Conservation (phyloP, 1,140 invertebrate genomes). For the Leptinotarsa lineolata region DNA sequence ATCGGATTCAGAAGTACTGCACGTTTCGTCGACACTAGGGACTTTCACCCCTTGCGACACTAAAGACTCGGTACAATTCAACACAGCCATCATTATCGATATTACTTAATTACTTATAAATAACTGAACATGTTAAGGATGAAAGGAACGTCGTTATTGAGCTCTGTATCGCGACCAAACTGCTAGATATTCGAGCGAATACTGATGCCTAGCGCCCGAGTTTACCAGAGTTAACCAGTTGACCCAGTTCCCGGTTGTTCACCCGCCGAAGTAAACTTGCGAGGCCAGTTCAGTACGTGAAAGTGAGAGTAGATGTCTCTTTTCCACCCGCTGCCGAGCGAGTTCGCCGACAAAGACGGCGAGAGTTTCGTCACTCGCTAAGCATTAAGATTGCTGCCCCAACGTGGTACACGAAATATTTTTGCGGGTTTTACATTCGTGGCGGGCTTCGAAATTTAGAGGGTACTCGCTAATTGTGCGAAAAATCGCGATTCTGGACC, state of each 20-base stretch:
- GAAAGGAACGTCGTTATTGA: too few species aligned
- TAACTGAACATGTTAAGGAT: background rate
- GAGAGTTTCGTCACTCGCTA: conserved; percentile 43
- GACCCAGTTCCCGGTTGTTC: conserved; percentile 70
- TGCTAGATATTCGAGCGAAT: conserved; percentile 37
- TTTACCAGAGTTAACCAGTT: conserved; percentile 62
- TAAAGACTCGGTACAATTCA: conserved; percentile 50
- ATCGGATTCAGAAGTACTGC: conserved; percentile 62
- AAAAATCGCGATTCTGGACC: background rate
- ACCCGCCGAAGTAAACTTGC: conserved; percentile 58
- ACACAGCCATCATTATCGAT: conserved; percentile 53
- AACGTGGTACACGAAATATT: conserved; percentile 9
- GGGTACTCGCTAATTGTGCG: background rate
- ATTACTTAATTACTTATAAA: conserved; percentile 16
- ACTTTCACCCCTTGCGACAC: conserved; percentile 29
- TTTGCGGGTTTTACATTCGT: background rate
- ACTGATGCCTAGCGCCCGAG: conserved; percentile 57
- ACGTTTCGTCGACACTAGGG: conserved; percentile 33
- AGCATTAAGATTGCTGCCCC: conserved; percentile 27
- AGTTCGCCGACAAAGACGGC: conserved; percentile 35
- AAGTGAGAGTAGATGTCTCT: conserved; percentile 63
- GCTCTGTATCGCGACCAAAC: conserved; percentile 15
- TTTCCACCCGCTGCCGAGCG: conserved; percentile 29
- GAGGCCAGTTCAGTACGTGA: conserved; percentile 60
- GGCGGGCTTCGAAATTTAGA: background rate